Evolutionary conservation across 2,888 invertebrate species (phyloP).

Genomic region (Troides aeacus): DNA sequence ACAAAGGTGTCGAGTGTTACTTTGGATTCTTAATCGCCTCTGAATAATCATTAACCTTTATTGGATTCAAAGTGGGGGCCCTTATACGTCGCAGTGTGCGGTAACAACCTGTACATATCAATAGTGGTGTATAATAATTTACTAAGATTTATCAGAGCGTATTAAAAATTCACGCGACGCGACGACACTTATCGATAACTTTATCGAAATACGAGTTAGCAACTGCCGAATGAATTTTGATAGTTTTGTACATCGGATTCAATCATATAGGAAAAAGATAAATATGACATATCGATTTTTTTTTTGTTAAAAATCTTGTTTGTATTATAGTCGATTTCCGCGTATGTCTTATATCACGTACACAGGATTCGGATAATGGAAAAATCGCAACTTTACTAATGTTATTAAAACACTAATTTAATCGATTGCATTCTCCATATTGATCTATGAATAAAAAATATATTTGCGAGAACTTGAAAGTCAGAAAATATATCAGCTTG

Average conservation of each 20-base stretch:
- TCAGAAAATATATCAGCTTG: too few relatives aligned
- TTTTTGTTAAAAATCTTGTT: neutral
- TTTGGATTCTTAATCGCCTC: neutral
- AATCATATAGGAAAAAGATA: neutral
- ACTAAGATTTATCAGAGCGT: conserved; percentile 7
- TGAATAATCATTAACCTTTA: neutral
- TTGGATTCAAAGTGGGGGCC: too few relatives aligned
- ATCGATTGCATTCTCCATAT: too few relatives aligned
- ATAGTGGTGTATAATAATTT: neutral
- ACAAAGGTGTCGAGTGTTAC: neutral
- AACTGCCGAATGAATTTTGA: neutral
- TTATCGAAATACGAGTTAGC: conserved; percentile 3
- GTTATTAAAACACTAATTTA: too few relatives aligned
- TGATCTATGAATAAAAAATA: too few relatives aligned
- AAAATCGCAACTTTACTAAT: too few relatives aligned
- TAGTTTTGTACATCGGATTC: neutral
- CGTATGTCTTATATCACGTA: neutral
- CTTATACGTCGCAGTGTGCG: neutral
- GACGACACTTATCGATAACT: neutral
- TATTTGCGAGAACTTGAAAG: too few relatives aligned
- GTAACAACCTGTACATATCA: conserved; percentile 4
- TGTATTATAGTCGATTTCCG: neutral
- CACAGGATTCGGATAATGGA: too few relatives aligned
- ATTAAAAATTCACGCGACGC: conserved; percentile 3
- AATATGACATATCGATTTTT: neutral